A percentile compares a stretch with the other conserved stretches of the same genome.
Conservation (phyloP, 2,113 vertebrate genomes). For the Galbula dea region DNA sequence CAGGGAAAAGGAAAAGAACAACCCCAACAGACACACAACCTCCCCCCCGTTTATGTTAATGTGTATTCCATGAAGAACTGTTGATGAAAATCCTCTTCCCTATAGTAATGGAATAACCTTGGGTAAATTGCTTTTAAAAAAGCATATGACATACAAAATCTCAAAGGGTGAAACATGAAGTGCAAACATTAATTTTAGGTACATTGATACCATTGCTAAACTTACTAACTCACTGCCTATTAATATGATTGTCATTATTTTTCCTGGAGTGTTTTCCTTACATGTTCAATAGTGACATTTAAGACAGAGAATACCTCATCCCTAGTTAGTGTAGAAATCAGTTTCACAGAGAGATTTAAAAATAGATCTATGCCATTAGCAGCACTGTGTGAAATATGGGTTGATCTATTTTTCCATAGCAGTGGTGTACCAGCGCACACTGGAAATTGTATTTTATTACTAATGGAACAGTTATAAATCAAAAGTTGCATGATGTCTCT, state of each 20-base stretch:
- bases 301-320: not conserved
- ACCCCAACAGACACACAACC: not conserved
- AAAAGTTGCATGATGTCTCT: not conserved
- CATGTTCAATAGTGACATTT: not conserved
- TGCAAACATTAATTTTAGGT: not conserved
- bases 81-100: not conserved
- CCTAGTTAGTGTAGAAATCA: not conserved
- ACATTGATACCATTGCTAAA: not conserved
- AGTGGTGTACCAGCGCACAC: not conserved
- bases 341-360: not conserved
- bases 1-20: fast-evolving
- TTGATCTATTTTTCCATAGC: not conserved
- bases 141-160: not conserved
- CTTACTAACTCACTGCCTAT: not conserved
- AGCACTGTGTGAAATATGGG: not conserved
- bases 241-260: not conserved
- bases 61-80: not conserved
- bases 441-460: not conserved
- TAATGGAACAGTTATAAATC: not conserved
- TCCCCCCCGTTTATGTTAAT: not conserved
- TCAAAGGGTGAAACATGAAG: not conserved
- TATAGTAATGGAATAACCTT: not conserved
- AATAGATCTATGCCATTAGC: not conserved
- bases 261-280: not conserved
- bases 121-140: not conserved